These are phyloP conservation scores for Steinernema scapterisci DNA, from an alignment of 2,888 invertebrate species.

Conservation along the genomic window DNA sequence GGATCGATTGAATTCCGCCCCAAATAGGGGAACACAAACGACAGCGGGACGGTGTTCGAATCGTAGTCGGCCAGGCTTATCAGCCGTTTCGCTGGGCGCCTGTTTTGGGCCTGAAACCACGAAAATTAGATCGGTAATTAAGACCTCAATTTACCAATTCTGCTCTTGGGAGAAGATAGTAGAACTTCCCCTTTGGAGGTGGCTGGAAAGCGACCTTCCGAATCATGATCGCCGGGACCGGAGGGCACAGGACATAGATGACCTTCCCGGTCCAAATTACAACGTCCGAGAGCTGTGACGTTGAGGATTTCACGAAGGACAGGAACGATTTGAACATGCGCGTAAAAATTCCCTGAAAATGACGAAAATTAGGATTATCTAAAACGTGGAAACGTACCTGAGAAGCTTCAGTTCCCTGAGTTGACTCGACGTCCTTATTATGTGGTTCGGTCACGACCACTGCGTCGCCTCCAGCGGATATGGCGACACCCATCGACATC, in stretches of 20 bases:
- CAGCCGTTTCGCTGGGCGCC: background rate
- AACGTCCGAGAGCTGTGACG: background rate
- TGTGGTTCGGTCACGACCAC: background rate
- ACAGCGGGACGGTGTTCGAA: background rate
- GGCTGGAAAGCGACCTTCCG: slow-evolving; percentile 15
- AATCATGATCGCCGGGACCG: background rate
- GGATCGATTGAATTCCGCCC: background rate
- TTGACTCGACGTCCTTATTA: background rate
- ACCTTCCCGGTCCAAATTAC: slow-evolving; percentile 10
- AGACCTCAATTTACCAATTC: background rate
- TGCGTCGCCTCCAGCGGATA: background rate
- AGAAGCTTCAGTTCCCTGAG: no score
- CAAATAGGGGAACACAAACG: slow-evolving; percentile 19
- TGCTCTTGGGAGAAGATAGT: background rate
- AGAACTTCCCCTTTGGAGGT: slow-evolving; percentile 4
- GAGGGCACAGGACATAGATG: slow-evolving; percentile 14
- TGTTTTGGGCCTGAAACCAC: background rate
- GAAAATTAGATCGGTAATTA: background rate
- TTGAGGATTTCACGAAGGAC: background rate
- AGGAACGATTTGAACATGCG: background rate
- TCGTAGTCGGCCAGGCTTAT: background rate
- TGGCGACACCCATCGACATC: background rate
- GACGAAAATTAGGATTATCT: background rate
- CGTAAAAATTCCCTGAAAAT: background rate
- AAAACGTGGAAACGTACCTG: background rate